Percentiles rank a stretch among this genome's conserved stretches.
These are phyloP conservation scores for Nasonovia ribisnigri DNA, from an alignment of 2,888 invertebrate genomes.

Conservation along the genomic window DNA sequence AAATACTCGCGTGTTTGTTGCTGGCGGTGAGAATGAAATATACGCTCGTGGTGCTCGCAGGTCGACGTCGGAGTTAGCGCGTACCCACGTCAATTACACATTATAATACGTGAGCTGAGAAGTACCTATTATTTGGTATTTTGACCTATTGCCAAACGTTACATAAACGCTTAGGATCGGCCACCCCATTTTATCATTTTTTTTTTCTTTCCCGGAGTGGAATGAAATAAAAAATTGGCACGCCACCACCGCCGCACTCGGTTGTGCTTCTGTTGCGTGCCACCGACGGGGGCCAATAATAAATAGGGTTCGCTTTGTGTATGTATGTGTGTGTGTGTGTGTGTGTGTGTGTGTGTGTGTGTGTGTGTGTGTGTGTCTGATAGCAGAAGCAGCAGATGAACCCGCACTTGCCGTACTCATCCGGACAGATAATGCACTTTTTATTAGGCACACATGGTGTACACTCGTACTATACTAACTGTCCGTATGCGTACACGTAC, in stretches of 20 bases:
- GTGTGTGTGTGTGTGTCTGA: too few relatives aligned
- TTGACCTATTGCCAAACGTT: constrained; percentile 31
- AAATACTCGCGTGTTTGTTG: not conserved
- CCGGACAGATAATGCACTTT: constrained; percentile 60
- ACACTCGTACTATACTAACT: constrained; percentile 1
- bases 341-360: too few relatives aligned
- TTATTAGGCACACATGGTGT: constrained; percentile 63
- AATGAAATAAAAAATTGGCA: constrained; percentile 30
- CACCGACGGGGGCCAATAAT: constrained; percentile 5
- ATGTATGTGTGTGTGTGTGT: too few relatives aligned
- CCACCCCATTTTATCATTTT: not conserved
- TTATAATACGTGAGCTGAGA: not conserved
- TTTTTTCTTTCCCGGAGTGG: not conserved
- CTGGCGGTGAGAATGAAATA: not conserved
- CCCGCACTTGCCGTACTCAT: constrained; percentile 51
- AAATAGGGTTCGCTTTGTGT: not conserved
- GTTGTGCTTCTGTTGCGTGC: not conserved
- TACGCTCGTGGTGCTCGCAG: not conserved
- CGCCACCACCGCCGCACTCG: not conserved
- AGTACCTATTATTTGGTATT: constrained; percentile 26
- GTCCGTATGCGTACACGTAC: constrained; percentile 12
- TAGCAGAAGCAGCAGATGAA: constrained; percentile 32
- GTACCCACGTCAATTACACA: too few relatives aligned
- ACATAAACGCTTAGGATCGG: not conserved
- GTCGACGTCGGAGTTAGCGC: too few relatives aligned